Conservation (phyloP, 2,113 vertebrate species). For the Catharus bicknelli region DNA sequence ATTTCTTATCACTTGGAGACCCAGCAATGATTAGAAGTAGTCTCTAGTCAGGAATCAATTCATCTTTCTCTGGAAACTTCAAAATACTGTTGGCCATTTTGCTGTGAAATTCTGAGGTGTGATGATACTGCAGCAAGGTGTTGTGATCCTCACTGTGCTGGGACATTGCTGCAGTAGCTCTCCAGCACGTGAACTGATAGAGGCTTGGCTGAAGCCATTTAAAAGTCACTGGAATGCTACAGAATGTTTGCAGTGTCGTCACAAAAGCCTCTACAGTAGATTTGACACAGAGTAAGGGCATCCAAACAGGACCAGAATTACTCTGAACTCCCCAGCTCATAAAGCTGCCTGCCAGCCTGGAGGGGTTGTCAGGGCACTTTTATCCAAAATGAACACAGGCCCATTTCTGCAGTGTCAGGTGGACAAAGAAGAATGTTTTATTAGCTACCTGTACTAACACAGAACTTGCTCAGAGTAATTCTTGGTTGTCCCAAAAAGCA, state of each 20-base stretch:
- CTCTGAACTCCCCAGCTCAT: background rate
- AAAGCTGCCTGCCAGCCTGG: background rate
- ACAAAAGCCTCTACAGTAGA: background rate
- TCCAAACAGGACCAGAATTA: background rate
- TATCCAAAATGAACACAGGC: background rate
- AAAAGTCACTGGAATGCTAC: background rate
- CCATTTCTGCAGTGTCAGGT: background rate
- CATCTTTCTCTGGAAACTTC: background rate
- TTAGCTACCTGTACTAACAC: background rate
- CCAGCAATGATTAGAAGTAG: constrained; percentile 1
- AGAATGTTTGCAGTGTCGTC: background rate
- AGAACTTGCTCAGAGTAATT: background rate
- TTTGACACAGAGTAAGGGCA: background rate
- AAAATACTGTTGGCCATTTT: background rate
- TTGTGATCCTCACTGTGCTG: background rate
- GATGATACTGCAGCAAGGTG: background rate
- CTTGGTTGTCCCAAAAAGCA: background rate
- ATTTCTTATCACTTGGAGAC: constrained; percentile 5
- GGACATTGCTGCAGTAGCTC: background rate
- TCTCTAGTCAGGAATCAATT: background rate
- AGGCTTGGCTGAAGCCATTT: background rate
- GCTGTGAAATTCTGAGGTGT: background rate
- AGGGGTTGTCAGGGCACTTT: background rate
- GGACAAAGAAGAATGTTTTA: background rate
- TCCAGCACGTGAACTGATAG: background rate